A percentile compares a stretch with the other conserved stretches of the same genome.
Evolutionary conservation across 1,140 invertebrate genomes (phyloP).

Genomic region (Parapsyche elsis): DNA sequence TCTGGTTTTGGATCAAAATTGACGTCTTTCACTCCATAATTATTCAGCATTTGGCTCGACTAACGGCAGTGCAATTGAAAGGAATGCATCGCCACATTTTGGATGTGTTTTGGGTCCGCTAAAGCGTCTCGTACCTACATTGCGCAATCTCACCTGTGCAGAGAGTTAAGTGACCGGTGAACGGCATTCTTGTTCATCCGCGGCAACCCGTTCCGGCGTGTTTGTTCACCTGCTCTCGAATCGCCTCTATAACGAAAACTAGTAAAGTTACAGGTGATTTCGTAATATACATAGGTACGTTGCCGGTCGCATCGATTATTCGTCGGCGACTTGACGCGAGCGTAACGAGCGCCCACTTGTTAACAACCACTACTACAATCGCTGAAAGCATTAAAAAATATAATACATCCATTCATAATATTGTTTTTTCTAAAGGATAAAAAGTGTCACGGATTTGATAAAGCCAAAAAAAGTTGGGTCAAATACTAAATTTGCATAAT

Average conservation of each 20-base stretch:
- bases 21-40: no score
- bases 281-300: slow-evolving; percentile 21
- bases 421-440: no score
- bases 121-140: not conserved
- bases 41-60: no score
- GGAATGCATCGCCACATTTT: not conserved
- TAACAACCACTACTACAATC: no score
- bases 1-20: no score
- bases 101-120: not conserved
- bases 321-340: not conserved
- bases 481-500: no score
- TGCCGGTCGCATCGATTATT: slow-evolving; percentile 1
- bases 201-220: slow-evolving; percentile 38
- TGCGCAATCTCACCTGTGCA: slow-evolving; percentile 9
- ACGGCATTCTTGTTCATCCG: slow-evolving; percentile 44
- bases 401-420: no score
- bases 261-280: slow-evolving; percentile 30
- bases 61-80: no score
- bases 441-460: no score
- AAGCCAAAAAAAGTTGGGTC: no score
- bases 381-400: no score
- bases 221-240: slow-evolving; percentile 42
- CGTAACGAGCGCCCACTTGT: no score
- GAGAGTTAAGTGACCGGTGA: slow-evolving; percentile 39
- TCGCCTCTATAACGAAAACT: slow-evolving; percentile 24